Conservation (phyloP, 2,113 vertebrate genomes). For the Apteryx owenii region DNA sequence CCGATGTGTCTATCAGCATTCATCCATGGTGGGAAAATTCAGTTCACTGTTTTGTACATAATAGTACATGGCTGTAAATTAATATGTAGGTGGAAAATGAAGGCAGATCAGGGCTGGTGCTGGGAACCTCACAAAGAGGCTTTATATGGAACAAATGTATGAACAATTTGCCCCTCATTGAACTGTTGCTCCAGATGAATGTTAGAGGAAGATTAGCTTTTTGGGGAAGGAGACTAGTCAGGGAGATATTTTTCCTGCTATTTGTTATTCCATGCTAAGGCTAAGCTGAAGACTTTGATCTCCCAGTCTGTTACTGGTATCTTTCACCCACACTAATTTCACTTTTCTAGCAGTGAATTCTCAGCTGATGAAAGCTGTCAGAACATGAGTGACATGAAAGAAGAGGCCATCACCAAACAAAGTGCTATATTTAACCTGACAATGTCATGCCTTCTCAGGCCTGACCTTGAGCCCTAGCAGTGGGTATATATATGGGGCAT, state of each 20-base stretch:
- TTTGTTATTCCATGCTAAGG: neutral
- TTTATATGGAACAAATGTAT: neutral
- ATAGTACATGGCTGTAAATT: neutral
- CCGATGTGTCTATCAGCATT: neutral
- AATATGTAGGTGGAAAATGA: neutral
- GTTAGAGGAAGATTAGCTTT: neutral
- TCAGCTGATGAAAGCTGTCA: constrained; percentile 46
- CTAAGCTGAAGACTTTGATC: neutral
- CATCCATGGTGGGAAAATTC: neutral
- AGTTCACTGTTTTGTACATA: neutral
- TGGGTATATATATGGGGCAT: neutral
- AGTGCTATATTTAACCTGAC: constrained; percentile 66
- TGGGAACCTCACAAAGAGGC: neutral
- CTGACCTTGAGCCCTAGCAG: constrained; percentile 38
- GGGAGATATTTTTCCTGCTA: neutral
- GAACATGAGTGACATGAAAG: constrained; percentile 19
- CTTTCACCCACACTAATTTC: constrained; percentile 30
- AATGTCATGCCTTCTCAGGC: neutral
- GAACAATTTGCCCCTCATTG: neutral
- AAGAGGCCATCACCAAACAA: constrained; percentile 29
- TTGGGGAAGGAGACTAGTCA: neutral
- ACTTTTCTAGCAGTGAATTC: constrained; percentile 26
- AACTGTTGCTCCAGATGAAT: neutral
- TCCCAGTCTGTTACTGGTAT: neutral
- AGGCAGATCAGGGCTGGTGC: neutral